Evolutionary conservation across 2,797 vertebrate species (phyloP), one percentile per base, ranked within the genome.

Genomic region (Adrianichthys oophorus): DNA sequence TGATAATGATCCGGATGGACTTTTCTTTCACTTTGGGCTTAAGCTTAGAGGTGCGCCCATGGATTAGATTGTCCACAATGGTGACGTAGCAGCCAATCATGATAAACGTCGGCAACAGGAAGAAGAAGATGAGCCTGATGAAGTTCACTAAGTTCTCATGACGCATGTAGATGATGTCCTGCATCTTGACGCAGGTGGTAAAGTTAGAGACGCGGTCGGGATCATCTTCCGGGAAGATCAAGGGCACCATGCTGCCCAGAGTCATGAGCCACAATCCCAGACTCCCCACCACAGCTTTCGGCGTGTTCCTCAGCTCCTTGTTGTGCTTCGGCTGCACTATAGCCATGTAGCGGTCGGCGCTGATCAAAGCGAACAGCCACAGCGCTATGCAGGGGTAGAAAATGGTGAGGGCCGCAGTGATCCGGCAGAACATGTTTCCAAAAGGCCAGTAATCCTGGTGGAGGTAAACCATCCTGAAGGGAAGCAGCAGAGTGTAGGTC

Each of bases 1-100:
- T 98, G 55, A 97, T 62, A 69, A 98, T 98, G 63, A 99, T 99
- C 59, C 93, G 83, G 54, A 98, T 94, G 4, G 98, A 99, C 87
- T 98, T 98, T 77, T 95, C 92, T 86, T 98, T 98, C 69, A 95
- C 95, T 68, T 96, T 98, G 4, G 96, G 95, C 65, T 98, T 99
- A 67, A 98, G 91, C 70, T 94, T 96, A 2, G 97, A 99, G 17
- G 94, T 96, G 65, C 89, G 93, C 0, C 97, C 97, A 0, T 79
- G 93, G 23, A 96, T 83, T 18, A 99, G 93, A 65, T 94, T 95
- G 46, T 99, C 90, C 74, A 98, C 95, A 14, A 99, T 95, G 67
- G 94, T 81, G 0, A 90, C 21, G n/a, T 98, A 98, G 77, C 95
- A 98, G 19, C 92, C 94, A 2, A 97, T 91, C 97, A 99, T 98